Conservation (phyloP, 2,113 vertebrate genomes). For the Parus major region DNA sequence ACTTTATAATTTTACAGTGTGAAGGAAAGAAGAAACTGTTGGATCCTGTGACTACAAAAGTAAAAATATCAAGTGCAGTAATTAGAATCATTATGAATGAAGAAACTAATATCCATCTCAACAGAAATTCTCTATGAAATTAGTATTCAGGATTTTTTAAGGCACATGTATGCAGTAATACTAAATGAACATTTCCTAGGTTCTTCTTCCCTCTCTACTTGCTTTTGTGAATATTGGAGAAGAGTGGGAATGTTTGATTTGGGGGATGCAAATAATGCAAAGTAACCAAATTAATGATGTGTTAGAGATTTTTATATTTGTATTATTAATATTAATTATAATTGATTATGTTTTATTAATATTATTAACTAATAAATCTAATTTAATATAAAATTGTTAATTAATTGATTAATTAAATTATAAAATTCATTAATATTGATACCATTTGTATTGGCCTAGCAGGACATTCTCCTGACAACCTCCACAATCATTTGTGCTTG, state of each 20-base stretch:
- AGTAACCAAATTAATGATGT: not conserved
- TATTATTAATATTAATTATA: too few species aligned
- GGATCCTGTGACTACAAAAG: not conserved
- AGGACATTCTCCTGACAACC: not conserved
- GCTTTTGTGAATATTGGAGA: not conserved
- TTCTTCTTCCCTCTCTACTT: not conserved
- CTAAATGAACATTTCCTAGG: not conserved
- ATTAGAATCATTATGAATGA: not conserved
- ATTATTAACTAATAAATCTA: too few species aligned
- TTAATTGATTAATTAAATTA: too few species aligned
- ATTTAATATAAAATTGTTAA: too few species aligned
- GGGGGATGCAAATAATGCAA: not conserved
- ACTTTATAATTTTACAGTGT: not conserved
- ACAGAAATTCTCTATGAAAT: not conserved
- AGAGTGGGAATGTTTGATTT: not conserved
- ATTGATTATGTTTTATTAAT: too few species aligned
- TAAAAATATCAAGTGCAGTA: not conserved
- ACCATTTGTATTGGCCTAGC: not conserved
- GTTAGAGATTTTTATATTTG: not conserved
- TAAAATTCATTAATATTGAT: too few species aligned
- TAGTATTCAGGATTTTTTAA: not conserved
- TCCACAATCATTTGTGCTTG: accelerated
- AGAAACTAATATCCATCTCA: not conserved
- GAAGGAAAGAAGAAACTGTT: not conserved
- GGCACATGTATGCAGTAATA: not conserved